Percentiles rank a stretch among this genome's conserved stretches.
Conservation (phyloP, 2,797 vertebrate species). For the Kryptolebias ocellatus region DNA sequence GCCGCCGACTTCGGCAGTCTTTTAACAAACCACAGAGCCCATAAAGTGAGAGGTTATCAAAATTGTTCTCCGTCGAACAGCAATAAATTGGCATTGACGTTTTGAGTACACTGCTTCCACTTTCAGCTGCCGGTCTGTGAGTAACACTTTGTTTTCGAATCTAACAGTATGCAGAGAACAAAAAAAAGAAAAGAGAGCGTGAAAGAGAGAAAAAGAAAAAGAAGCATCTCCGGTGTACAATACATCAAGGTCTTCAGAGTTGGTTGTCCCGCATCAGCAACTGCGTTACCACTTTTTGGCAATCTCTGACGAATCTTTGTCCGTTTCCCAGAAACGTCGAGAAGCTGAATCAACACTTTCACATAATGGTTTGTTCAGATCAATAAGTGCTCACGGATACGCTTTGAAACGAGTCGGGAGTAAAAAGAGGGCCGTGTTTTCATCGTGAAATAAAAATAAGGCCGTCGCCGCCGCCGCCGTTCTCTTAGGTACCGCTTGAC, state of each 20-base stretch:
- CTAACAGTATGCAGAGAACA: conserved; percentile 25
- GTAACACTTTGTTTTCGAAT: conserved; percentile 56
- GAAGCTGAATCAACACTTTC: conserved; percentile 35
- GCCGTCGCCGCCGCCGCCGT: conserved; percentile 12
- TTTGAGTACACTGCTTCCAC: conserved; percentile 64
- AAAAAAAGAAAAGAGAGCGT: conserved; percentile 1
- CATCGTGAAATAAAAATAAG: conserved; percentile 41
- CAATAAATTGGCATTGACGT: conserved; percentile 76
- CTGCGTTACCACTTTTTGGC: conserved; percentile 21
- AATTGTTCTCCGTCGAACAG: conserved; percentile 64
- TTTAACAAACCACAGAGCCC: conserved; percentile 65
- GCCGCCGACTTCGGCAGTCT: conserved; percentile 54
- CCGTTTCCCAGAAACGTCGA: conserved; percentile 40
- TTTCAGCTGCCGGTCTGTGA: conserved; percentile 42
- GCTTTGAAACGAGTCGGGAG: conserved; percentile 20
- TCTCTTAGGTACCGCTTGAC: conserved; percentile 41
- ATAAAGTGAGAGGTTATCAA: conserved; percentile 78
- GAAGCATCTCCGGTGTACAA: conserved; percentile 21
- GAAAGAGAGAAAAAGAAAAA: conserved; percentile 10
- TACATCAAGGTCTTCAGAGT: conserved; percentile 18
- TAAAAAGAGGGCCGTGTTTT: conserved; percentile 16
- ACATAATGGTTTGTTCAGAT: conserved; percentile 25
- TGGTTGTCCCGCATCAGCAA: conserved; percentile 28
- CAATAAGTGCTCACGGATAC: conserved; percentile 33
- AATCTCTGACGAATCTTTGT: conserved; percentile 26